These are phyloP conservation scores for Xanthostigma xanthostigma DNA, from an alignment of 2,888 invertebrate species.

Conservation along the genomic window DNA sequence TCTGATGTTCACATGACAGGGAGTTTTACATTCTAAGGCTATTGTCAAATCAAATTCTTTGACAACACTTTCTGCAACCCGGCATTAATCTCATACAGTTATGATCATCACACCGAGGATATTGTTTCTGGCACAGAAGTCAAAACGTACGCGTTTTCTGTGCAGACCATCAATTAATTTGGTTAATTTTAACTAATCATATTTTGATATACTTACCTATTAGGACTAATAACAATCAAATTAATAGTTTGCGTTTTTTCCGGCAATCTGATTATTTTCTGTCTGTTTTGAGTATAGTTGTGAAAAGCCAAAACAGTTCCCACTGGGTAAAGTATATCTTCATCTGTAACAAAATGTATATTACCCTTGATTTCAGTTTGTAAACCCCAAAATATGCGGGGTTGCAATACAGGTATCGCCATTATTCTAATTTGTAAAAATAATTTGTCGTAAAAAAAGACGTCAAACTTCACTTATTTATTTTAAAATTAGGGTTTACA, in stretches of 20 bases:
- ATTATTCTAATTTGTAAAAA: conserved; percentile 16
- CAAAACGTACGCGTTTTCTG: not conserved
- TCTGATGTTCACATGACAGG: no score
- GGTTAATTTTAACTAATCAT: not conserved
- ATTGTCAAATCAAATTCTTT: no score
- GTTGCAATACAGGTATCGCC: conserved; percentile 37
- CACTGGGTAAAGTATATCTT: conserved; percentile 66
- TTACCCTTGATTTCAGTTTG: conserved; percentile 51
- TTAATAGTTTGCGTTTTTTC: conserved; percentile 49
- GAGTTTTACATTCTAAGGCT: no score
- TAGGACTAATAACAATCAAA: conserved; percentile 46
- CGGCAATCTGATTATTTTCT: conserved; percentile 53
- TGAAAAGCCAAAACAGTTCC: conserved; percentile 64
- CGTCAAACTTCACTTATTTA: no score
- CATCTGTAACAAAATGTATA: conserved; percentile 54
- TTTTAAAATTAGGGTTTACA: no score
- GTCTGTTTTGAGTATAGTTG: conserved; percentile 53
- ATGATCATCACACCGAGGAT: no score
- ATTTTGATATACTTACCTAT: conserved; percentile 36
- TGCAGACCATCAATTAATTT: not conserved
- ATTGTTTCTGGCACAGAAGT: no score
- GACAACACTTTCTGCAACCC: no score
- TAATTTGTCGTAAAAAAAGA: not conserved
- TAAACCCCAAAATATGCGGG: conserved; percentile 46
- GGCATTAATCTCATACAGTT: no score